Base-by-base conservation (phyloP, 2,797 vertebrate genomes). In the Aulostomus chinensis region DNA sequence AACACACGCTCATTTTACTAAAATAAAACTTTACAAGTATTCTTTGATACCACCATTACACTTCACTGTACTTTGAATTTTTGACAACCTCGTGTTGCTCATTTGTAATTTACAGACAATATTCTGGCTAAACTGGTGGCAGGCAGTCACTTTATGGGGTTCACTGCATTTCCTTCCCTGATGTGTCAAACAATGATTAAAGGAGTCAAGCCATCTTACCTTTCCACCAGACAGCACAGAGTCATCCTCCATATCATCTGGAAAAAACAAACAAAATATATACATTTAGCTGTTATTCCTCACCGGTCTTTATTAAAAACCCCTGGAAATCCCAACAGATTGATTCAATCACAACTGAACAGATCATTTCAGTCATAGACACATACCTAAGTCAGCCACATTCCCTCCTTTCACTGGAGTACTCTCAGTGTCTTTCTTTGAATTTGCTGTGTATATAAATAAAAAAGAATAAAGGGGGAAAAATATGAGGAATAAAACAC, bases 161-260 rank as follows among this genome's bases (percentile, higher is more conserved):
- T 6, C 20, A 21, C 13, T 2, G 2, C 7, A 1, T n/a, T n/a
- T 5, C 15, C 14, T 11, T 13, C n/a, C 3, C 7, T 42, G 12
- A 6, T 33, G 6, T 21, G 7, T 1, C 12, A 3, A 8, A 28
- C 16, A 15, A 3, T 17, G 9, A 34, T 16, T 13, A 13, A 61
- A 13, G 7, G 6, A 9, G 5, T 25, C 3, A 1, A 3, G 0
- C 41, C 1, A 30, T 49, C 55, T 86, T 88, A 98, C 97, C 94
- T 98, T 99, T 38, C 93, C 95, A 67, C 94, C 94, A 5, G 96
- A 88, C 0, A 93, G 80, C 73, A 96, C 84, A 0, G 95, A 90
- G 72, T 95, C 96, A 46, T 99, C 95, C 74, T 98, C 97, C 78
- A 98, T 94, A 36, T 99, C 96, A 90, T 98, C 97, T 99, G 87